Base-by-base conservation (phyloP, 2,888 invertebrate genomes). In the Fragum whitleyi region DNA sequence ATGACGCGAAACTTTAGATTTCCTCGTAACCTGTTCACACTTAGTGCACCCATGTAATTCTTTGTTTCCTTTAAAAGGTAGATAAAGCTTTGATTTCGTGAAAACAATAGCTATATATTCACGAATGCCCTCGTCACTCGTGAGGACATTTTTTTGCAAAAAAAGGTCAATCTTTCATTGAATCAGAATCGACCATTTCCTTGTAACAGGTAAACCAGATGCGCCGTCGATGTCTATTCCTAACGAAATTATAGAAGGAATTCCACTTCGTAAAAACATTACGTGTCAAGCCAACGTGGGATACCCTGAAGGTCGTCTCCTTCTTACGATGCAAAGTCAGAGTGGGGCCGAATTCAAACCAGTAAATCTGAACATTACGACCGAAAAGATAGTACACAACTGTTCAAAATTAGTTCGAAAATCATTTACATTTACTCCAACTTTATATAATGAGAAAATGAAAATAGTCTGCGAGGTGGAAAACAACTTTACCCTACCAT, bases 201-300 rank as follows among this genome's bases (percentile, higher is more conserved):
- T n/a, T n/a, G n/a, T 47, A 42, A 6, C 42, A 65, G 65, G 65
- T 7, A 65, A 65, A 26, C 65, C 65, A 6, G 76, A 79, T 47
- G 76, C 77, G 9, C 87, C 87, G 14, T 61, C 67, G 26, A 55
- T 87, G 53, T 57, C 55, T n/a, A 36, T 81, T 36, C 87, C 87
- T 1, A 74, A 68, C n/a, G 78, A 77, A 53, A 81, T 87, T 7
- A 62, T 87, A 14, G 85, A 87, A 42, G 79, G 72, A 9, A 32
- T 74, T 14, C 71, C 62, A 11, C 59, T 76, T 6, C 62, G 79
- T 7, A 61, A 78, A 14, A 72, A 73, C 7, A 73, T 87, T 32
- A 72, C 67, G 21, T 87, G 87, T 29, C 61, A 74, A 29, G 87
- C 83, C 3, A 75, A 87, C 53, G 86, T 85, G 9, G 87, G 87